Evolutionary conservation across 1,140 invertebrate species (phyloP), one percentile per base, ranked within the genome.

Genomic region (Cydia strobilella): DNA sequence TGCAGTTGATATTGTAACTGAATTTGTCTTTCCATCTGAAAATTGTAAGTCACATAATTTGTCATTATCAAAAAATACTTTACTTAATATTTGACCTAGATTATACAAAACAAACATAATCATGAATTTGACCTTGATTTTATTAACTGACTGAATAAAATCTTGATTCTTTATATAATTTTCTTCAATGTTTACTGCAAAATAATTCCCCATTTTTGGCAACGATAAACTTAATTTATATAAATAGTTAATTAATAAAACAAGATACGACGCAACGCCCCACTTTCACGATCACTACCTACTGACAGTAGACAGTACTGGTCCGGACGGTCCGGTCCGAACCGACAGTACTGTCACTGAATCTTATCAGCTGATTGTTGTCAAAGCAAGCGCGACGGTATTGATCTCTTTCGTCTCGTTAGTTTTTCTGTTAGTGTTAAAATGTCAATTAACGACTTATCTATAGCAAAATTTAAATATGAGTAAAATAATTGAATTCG

Each of bases 1-100:
- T 96, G 94, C 93, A 97, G 95, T 86, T 96, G 95, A 91, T 96
- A 96, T 85, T 96, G 96, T 94, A 97, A 94, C 83, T 97, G 96
- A 79, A 97, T 95, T 91, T 97, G 96, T 72, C 86, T 84, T 74
- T 92, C 89, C 83, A 89, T 89, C 85, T 90, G 75, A 73, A 79
- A 78, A 54, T 75, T 89, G 75, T 72, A 79, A 78, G 48, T 74
- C 75, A 74, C 76, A 45, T 69, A 48, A 54, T 27, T 74, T 23
- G 31, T 69, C 15, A n/a, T 1, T 66, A 23, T 15, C 25, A n/a
- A 66, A 20, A 27, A 35, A 31, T 39, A 9, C 15, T n/a, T 10
- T 35, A 39, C 66, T 72, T 74, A 10, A 74, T 63, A 73, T 10
- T 69, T 20, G 35, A 13, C 13, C 73, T 48, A 73, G 48, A 74